phyloP scores from a whole-genome alignment of 2,113 vertebrate genomes.

The Sinocyclocheilus maitianheensis region DNA sequence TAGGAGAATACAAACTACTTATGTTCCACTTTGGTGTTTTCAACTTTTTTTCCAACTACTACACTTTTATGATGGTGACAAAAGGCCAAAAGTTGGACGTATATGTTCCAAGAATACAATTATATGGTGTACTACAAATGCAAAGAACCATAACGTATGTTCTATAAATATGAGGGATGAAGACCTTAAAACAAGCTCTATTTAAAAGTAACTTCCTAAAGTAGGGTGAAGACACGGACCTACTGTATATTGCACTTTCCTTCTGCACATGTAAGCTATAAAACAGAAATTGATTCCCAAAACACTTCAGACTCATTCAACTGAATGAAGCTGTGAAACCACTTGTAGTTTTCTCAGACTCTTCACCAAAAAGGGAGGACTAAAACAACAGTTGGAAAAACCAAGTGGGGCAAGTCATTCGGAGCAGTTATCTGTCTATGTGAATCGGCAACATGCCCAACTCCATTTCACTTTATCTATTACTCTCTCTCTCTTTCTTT shows the following conservation, averaged over 20 bases:
- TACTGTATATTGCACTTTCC: background rate
- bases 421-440: slow-evolving; percentile 66
- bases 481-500: background rate
- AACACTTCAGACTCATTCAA: background rate
- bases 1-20: slow-evolving; percentile 64
- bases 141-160: background rate
- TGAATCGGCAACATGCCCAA: slow-evolving; percentile 59
- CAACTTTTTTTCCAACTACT: slow-evolving; percentile 29
- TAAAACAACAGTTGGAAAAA: slow-evolving; percentile 53
- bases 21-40: slow-evolving; percentile 15
- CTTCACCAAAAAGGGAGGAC: slow-evolving; percentile 45
- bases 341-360: background rate
- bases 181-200: slow-evolving; percentile 7
- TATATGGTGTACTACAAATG: background rate
- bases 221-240: background rate
- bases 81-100: background rate
- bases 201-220: slow-evolving; percentile 36
- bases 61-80: background rate
- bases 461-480: slow-evolving; percentile 15
- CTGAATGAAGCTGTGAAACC: background rate
- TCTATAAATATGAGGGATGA: slow-evolving; percentile 26
- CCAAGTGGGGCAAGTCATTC: slow-evolving; percentile 67
- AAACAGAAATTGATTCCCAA: too few species aligned
- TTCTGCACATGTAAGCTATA: background rate
- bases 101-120: background rate